Base-by-base conservation (phyloP, 1,140 invertebrate genomes). In the Apis florea region DNA sequence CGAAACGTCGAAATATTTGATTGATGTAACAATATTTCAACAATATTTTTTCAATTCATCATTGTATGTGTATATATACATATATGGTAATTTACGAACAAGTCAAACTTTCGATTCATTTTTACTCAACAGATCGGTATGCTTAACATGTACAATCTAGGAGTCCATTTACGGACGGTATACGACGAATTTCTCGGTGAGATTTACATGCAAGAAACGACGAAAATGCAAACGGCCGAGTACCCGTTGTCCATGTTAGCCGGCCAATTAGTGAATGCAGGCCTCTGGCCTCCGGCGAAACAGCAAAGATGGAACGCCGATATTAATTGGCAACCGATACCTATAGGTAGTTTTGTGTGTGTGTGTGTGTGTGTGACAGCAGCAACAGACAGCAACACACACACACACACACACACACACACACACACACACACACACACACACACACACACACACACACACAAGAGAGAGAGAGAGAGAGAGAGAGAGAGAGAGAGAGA, bases 191-290 rank as follows among this genome's bases (percentile, higher is more conserved):
- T 95, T 78, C 79, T 95, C 12, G 94, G 93, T 0, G 80, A 90
- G 0, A 6, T 70, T 3, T 95, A 95, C 68, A 86, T 67, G 49
- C 81, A 89, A 1, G 71, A 92, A 6, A 83, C 94, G 83, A 90
- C 96, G 13, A 88, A 90, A 51, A 93, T 95, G 1, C 91, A 93
- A 31, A 95, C 95, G 64, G 95, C 96, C 0, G 94, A 95, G 79
- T 94, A 93, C 21, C 92, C 95, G 47, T 85, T 96, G 54, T 95
- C 96, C 47, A 91, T 96, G 76, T 95, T 95, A 83, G 91, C 91
- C 3, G 83, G 91, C 2, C 88, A 91, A 75, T 82, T 93, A 12
- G 92, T 93, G 19, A 85, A 93, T 1, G 89, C 92, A 1, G 85
- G 89, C 15, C 72, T 94, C 6, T 94, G 89, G 87, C 92, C 93